Evolutionary conservation across 2,888 invertebrate species (phyloP), one percentile per base, ranked within the genome.

Genomic region (Anodontia alba): DNA sequence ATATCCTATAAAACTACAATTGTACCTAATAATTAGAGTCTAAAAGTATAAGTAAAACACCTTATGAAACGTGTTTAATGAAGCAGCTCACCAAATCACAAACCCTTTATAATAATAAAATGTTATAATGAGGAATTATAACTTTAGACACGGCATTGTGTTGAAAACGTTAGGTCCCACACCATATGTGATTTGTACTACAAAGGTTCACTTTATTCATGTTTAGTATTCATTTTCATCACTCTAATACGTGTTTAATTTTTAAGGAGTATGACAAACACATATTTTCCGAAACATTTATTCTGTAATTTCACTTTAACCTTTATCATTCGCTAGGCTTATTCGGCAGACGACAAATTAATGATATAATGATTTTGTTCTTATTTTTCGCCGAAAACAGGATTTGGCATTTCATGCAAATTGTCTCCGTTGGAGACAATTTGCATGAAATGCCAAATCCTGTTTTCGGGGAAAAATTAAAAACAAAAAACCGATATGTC

Each of bases 111-210:
- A 33, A 62, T 20, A 62, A 33, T 33, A 62, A 62, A 62, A 33
- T 62, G 33, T 62, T 62, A 31, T 62, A 62, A 62, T 62, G 31
- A 62, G 62, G 23, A 62, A 62, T 62, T 62, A 62, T 62, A 23
- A 33, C 23, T 23, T 8, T 54, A 54, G 54, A n/a, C 54, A 54
- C 26, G 54, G 20, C 54, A 54, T 23, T 54, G 26, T 62, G 62
- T 33, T 62, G 62, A 62, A 62, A 62, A 62, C 20, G 15, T 57
- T 62, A 62, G 33, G 7, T 62, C 15, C 33, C 33, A 1, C 33
- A 33, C 62, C 62, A 62, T 62, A 62, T 62, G 62, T 23, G 57
- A 57, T 49, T 49, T 49, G 26, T 26, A 54, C 54, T 26, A 54
- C 54, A 54, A 26, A 54, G 49, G 17, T 3, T 20, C 49, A 49